Evolutionary conservation across 2,888 invertebrate species (phyloP).

Genomic region (Lepidochitona cinerea): DNA sequence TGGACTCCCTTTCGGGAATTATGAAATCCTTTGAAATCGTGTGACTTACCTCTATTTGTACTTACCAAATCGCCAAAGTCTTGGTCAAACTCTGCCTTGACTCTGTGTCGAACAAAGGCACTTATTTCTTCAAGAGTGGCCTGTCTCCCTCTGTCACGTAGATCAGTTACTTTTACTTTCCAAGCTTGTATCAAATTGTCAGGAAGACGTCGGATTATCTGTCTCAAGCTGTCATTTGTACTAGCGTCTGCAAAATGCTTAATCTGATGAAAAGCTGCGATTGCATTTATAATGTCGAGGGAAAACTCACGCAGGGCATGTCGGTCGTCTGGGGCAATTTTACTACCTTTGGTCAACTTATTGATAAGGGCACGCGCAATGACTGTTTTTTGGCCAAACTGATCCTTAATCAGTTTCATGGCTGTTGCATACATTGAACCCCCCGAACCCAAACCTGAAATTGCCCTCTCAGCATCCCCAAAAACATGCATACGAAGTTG

Average conservation of each 20-base stretch:
- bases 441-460: constrained; percentile 10
- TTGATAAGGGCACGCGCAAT: no score
- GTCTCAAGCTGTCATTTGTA: neutral
- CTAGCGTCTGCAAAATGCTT: neutral
- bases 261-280: constrained; percentile 1
- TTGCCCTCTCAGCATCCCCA: constrained; percentile 8
- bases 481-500: constrained; percentile 7
- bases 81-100: constrained; percentile 16
- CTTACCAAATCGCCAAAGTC: constrained; percentile 15
- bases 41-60: neutral
- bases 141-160: constrained; percentile 8
- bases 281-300: constrained; percentile 7
- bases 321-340: neutral
- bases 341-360: constrained; percentile 4
- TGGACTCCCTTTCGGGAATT: neutral
- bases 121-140: constrained; percentile 5
- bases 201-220: constrained; percentile 4
- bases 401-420: constrained; percentile 8
- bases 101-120: constrained; percentile 6
- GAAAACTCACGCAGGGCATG: constrained; percentile 10
- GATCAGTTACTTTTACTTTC: neutral
- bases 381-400: constrained; percentile 16
- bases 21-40: neutral
- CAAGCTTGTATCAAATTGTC: constrained; percentile 10
- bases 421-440: constrained; percentile 15